Percentiles rank a stretch among this genome's conserved stretches.
phyloP scores from a whole-genome alignment of 2,113 vertebrate genomes.

The Microcebus griseorufus region DNA sequence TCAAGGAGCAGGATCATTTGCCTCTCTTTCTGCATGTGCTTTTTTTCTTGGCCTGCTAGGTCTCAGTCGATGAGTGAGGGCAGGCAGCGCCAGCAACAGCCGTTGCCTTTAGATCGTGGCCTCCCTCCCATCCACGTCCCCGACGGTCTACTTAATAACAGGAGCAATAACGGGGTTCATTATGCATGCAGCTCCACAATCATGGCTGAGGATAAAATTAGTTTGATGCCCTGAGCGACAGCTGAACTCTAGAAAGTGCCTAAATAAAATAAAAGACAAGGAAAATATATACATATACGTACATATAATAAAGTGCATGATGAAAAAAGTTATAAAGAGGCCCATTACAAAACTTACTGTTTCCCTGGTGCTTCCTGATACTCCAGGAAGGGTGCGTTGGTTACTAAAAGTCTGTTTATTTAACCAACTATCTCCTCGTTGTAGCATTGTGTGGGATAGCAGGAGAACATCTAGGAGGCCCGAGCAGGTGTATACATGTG shows the following conservation, averaged over 20 bases:
- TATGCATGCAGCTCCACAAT: conserved; percentile 88
- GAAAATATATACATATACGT: conserved; percentile 54
- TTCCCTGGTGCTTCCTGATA: not conserved
- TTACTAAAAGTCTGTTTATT: not conserved
- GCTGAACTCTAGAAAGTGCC: conserved; percentile 87
- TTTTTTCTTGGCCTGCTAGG: conserved; percentile 65
- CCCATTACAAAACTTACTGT: not conserved
- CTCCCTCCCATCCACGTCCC: conserved; percentile 79
- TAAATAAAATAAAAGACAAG: conserved; percentile 85
- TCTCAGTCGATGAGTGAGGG: conserved; percentile 80
- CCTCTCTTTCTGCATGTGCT: conserved; percentile 70
- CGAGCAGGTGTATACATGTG: no score
- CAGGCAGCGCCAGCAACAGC: conserved; percentile 80
- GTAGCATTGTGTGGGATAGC: not conserved
- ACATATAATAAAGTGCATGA: conserved; percentile 59
- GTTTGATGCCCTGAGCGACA: conserved; percentile 88
- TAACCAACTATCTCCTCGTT: not conserved
- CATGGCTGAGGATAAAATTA: conserved; percentile 89
- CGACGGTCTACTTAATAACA: conserved; percentile 88
- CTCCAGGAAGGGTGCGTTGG: not conserved
- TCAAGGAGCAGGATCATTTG: conserved; percentile 64
- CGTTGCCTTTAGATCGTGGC: conserved; percentile 81
- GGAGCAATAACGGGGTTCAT: conserved; percentile 89
- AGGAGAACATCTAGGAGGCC: not conserved
- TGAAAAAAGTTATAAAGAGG: conserved; percentile 76